Percentiles rank a stretch among this genome's conserved stretches.
phyloP scores from a whole-genome alignment of 2,888 invertebrate species.

The Leptinotarsa juncta region DNA sequence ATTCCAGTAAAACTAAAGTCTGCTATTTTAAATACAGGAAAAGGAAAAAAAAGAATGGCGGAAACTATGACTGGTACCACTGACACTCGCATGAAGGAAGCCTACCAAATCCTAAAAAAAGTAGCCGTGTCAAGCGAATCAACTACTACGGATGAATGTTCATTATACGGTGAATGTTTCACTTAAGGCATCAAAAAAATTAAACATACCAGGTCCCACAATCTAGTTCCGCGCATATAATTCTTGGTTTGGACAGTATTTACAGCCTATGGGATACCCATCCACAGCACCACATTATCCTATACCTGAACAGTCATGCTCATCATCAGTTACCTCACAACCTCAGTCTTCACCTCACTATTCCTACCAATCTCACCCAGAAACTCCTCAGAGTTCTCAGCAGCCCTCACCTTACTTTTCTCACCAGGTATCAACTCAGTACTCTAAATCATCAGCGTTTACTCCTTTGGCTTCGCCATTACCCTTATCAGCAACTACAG shows the following conservation, averaged over 20 bases:
- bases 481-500: not conserved
- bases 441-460: not conserved
- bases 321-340: conserved; percentile 14
- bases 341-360: conserved; percentile 4
- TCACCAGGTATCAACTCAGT: not conserved
- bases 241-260: conserved; percentile 15
- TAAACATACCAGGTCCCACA: conserved; percentile 18
- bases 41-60: conserved; percentile 18
- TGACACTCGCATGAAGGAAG: conserved; percentile 21
- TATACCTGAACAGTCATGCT: conserved; percentile 18
- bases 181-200: conserved; percentile 9
- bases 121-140: not conserved
- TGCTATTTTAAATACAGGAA: conserved; percentile 11
- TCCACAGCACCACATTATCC: conserved; percentile 9
- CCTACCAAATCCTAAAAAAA: conserved; percentile 17
- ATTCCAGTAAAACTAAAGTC: conserved; percentile 13
- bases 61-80: conserved; percentile 5
- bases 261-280: conserved; percentile 21
- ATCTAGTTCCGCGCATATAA: conserved; percentile 21
- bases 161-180: conserved; percentile 12
- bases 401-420: not conserved
- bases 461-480: conserved; percentile 1
- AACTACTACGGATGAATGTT: conserved; percentile 22
- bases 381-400: not conserved
- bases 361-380: conserved; percentile 2